Evolutionary conservation across 2,113 vertebrate species (phyloP).

Genomic region (Myiozetetes cayanensis): DNA sequence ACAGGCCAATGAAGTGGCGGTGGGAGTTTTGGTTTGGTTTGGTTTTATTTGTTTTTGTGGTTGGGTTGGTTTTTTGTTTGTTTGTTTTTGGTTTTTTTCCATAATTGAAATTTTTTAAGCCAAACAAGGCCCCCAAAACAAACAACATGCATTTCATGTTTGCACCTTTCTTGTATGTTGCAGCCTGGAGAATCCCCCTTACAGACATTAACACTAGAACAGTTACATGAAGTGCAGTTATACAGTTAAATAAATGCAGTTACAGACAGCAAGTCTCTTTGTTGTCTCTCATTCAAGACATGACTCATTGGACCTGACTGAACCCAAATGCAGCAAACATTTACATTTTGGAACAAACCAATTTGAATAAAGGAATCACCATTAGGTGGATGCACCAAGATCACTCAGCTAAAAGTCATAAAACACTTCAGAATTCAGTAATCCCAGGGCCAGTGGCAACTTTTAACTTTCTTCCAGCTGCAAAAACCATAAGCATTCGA

Average conservation of each 20-base stretch:
- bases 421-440: conserved; percentile 57
- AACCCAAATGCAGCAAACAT: conserved; percentile 78
- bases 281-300: conserved; percentile 52
- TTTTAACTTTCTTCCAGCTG: conserved; percentile 67
- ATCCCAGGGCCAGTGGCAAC: conserved; percentile 65
- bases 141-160: conserved; percentile 99
- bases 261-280: conserved; percentile 63
- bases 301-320: conserved; percentile 66
- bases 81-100: neutral
- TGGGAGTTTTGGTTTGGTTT: conserved; percentile 65
- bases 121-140: conserved; percentile 90
- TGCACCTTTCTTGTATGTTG: conserved; percentile 99
- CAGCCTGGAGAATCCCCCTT: conserved; percentile 90
- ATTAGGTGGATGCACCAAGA: conserved; percentile 58
- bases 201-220: conserved; percentile 74
- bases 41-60: neutral
- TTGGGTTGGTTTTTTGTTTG: neutral
- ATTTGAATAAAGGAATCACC: conserved; percentile 56
- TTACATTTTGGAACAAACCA: conserved; percentile 71
- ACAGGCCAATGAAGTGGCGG: conserved; percentile 77
- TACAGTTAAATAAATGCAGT: conserved; percentile 64
- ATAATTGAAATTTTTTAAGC: conserved; percentile 77
- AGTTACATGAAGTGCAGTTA: conserved; percentile 71
- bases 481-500: conserved; percentile 64
- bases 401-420: conserved; percentile 49